Percentiles rank a stretch among this genome's conserved stretches.
Evolutionary conservation across 2,113 vertebrate genomes (phyloP).

Genomic region (Cyanoliseus patagonus): DNA sequence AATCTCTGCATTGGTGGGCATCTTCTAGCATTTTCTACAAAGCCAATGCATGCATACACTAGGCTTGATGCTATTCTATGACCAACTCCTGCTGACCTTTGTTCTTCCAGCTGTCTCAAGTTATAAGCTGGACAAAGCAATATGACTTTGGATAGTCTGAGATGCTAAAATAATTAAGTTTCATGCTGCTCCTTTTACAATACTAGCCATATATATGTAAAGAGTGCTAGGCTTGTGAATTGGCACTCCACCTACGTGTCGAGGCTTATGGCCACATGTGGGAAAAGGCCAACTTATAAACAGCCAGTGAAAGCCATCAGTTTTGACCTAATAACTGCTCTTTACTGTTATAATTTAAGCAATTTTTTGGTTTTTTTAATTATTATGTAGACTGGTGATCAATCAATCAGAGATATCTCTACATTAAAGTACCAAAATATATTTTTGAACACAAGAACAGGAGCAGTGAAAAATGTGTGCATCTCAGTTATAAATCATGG

Average conservation of each 20-base stretch:
- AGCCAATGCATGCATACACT: neutral
- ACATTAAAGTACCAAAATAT: neutral
- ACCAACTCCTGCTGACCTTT: neutral
- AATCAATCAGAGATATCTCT: neutral
- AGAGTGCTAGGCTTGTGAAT: neutral
- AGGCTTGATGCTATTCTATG: neutral
- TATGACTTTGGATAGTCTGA: neutral
- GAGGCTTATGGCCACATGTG: neutral
- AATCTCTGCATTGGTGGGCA: neutral
- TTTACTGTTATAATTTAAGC: neutral
- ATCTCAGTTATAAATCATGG: neutral
- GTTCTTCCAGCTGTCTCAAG: neutral
- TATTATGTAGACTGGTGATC: neutral
- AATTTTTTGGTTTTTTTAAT: neutral
- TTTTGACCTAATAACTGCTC: neutral
- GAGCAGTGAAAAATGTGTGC: neutral
- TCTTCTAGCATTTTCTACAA: neutral
- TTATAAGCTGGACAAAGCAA: neutral
- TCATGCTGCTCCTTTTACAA: neutral
- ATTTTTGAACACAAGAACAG: neutral
- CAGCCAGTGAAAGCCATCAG: neutral
- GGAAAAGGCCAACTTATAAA: neutral
- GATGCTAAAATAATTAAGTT: neutral
- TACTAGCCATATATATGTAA: neutral
- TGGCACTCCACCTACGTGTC: neutral